Conservation (phyloP, 92 coral and sea anemone genomes). For the Actinostola sp. region DNA sequence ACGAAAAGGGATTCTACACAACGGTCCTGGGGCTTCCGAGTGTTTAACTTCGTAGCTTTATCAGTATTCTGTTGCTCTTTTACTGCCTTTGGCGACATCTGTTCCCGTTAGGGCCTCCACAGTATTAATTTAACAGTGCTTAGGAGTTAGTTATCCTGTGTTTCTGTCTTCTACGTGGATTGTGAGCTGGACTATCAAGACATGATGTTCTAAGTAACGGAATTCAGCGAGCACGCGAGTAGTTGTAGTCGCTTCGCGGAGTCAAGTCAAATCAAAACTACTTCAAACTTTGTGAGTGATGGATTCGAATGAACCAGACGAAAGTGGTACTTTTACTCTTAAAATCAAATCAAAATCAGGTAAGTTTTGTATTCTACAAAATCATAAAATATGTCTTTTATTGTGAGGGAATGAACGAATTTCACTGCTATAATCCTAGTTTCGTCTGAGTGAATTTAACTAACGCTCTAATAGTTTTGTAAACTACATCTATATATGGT, state of each 20-base stretch:
- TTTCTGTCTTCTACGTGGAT: conserved; percentile 4
- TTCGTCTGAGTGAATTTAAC: not conserved
- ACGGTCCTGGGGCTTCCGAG: not conserved
- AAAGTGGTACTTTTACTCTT: conserved; percentile 76
- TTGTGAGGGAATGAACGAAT: no score
- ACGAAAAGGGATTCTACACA: not conserved
- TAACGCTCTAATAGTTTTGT: not conserved
- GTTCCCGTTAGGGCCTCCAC: not conserved
- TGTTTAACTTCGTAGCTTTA: not conserved
- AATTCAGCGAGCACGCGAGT: conserved; percentile 17
- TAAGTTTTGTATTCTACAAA: conserved; percentile 20
- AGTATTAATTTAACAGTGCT: not conserved
- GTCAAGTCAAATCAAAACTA: not conserved
- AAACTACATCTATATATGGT: conserved; percentile 26
- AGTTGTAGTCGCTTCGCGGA: conserved; percentile 2
- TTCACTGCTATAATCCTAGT: not conserved
- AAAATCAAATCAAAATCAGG: conserved; percentile 85
- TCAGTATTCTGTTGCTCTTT: conserved; percentile 33
- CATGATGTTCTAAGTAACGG: conserved; percentile 13
- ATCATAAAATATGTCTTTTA: not conserved
- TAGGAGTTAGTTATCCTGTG: not conserved
- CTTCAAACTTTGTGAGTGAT: conserved; percentile 20
- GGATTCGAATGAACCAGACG: conserved; percentile 64
- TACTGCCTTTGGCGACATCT: conserved; percentile 16
- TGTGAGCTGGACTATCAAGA: not conserved